These are phyloP conservation scores for Noctua comes DNA, from an alignment of 2,888 invertebrate species.

Conservation along the genomic window DNA sequence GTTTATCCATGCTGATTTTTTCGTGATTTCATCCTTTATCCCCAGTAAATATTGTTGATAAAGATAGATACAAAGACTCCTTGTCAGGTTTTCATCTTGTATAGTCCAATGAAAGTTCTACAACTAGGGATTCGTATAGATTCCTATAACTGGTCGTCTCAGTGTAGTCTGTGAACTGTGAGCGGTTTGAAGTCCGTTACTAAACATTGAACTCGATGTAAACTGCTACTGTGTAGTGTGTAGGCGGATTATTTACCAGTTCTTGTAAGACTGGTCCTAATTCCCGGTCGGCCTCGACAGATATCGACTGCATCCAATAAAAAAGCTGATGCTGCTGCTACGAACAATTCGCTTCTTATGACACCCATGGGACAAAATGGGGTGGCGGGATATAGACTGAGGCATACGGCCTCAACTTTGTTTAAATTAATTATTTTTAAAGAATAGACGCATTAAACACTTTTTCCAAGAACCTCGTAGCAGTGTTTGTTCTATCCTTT, in stretches of 20 bases:
- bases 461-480: background rate
- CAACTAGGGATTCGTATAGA: background rate
- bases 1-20: background rate
- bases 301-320: constrained; percentile 25
- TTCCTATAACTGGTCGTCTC: background rate
- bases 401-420: background rate
- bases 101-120: background rate
- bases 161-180: background rate
- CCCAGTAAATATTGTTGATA: background rate
- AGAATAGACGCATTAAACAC: background rate
- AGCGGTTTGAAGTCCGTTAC: constrained; percentile 21
- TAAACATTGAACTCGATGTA: constrained; percentile 40
- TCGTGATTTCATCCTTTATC: background rate
- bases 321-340: constrained; percentile 12
- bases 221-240: constrained; percentile 48
- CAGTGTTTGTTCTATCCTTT: background rate
- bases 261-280: constrained; percentile 36
- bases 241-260: constrained; percentile 54
- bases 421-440: constrained; percentile 26
- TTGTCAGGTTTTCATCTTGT: background rate
- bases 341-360: constrained; percentile 11
- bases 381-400: background rate
- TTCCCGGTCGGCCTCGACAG: constrained; percentile 10
- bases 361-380: constrained; percentile 28
- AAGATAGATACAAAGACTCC: background rate